Evolutionary conservation across 2,888 invertebrate genomes (phyloP).

Genomic region (Ichneumoninae sp.): DNA sequence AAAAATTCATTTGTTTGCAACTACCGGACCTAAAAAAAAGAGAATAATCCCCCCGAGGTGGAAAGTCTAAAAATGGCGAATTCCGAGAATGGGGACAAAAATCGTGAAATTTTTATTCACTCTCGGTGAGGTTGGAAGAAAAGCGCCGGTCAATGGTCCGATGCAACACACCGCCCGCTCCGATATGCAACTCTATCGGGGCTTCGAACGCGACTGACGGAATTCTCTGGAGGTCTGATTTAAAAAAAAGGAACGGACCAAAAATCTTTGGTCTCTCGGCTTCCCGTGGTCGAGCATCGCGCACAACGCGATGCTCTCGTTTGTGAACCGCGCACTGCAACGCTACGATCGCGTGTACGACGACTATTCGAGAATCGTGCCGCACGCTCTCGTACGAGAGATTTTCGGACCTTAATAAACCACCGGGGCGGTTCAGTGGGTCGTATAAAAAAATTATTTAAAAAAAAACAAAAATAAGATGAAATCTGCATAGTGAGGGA

Average conservation of each 20-base stretch:
- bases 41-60: neutral
- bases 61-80: neutral
- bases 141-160: neutral
- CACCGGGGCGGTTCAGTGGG: constrained; percentile 19
- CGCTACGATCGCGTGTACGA: constrained; percentile 30
- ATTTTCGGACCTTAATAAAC: constrained; percentile 37
- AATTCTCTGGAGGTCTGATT: constrained; percentile 8
- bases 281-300: constrained; percentile 5
- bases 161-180: neutral
- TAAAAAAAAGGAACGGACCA: neutral
- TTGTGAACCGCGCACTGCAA: neutral
- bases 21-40: neutral
- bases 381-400: constrained; percentile 23
- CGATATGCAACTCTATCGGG: constrained; percentile 9
- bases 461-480: neutral
- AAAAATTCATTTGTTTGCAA: constrained; percentile 1
- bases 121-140: neutral
- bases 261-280: neutral
- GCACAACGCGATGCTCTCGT: neutral
- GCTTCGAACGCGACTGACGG: neutral
- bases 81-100: neutral
- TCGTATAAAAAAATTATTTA: constrained; percentile 26
- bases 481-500: constrained; percentile 8
- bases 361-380: constrained; percentile 26
- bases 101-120: constrained; percentile 8